A percentile compares a stretch with the other conserved stretches of the same genome.
Conservation (phyloP, 2,888 invertebrate species). For the Parnassius apollo region DNA sequence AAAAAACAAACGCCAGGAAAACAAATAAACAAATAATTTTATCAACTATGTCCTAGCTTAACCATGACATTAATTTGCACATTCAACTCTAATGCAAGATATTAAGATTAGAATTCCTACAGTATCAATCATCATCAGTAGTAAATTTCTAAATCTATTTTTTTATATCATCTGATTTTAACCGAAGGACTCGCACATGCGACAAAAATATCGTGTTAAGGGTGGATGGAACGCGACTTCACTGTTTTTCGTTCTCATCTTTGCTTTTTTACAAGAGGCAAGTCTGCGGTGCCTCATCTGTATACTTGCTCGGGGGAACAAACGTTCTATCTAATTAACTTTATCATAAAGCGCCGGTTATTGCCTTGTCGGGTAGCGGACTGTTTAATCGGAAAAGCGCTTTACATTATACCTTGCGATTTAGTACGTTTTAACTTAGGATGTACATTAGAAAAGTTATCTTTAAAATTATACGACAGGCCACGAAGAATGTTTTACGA, state of each 20-base stretch:
- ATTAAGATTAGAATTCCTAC: no score
- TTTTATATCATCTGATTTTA: not conserved
- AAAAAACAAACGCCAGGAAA: no score
- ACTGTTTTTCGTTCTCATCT: constrained; percentile 51
- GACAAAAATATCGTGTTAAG: not conserved
- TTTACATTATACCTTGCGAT: constrained; percentile 24
- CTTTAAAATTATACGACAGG: no score
- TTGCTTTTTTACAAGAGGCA: constrained; percentile 46
- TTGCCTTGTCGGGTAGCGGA: constrained; percentile 61
- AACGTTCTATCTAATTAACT: constrained; percentile 78
- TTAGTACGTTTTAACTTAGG: not conserved
- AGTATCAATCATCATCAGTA: no score
- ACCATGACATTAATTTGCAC: no score
- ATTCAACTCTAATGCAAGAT: no score
- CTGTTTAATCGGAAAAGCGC: constrained; percentile 62
- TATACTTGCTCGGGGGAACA: constrained; percentile 69
- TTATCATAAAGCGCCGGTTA: constrained; percentile 74
- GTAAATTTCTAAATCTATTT: no score
- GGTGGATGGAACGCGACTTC: constrained; percentile 17
- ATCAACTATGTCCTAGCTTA: no score
- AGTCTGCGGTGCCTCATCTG: constrained; percentile 56
- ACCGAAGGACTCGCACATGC: not conserved
- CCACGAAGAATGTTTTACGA: no score
- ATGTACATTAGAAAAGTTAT: no score
- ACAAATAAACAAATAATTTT: no score